A percentile compares a stretch with the other conserved stretches of the same genome.
These are phyloP conservation scores for Andinoacara biseriatus DNA, from an alignment of 2,113 vertebrate genomes.

Conservation along the genomic window DNA sequence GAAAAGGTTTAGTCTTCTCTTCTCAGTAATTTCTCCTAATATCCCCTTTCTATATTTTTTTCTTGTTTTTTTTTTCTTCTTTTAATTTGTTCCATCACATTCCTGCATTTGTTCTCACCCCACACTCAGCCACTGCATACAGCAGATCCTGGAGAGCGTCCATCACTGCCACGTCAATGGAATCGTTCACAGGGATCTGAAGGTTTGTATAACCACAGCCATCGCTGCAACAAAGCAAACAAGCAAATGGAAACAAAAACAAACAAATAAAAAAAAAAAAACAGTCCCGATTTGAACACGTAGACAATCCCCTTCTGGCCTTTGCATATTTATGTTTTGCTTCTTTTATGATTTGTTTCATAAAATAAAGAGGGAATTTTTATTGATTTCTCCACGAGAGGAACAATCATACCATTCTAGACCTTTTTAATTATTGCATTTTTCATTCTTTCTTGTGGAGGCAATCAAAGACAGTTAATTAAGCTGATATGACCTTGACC, in stretches of 20 bases:
- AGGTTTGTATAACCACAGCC: slow-evolving; percentile 76
- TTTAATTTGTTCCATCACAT: slow-evolving; percentile 24
- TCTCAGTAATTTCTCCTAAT: background rate
- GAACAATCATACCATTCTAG: background rate
- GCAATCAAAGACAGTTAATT: background rate
- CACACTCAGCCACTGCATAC: slow-evolving; percentile 82
- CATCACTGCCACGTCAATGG: slow-evolving; percentile 85
- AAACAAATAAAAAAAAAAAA: background rate
- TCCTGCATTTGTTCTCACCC: slow-evolving; percentile 5
- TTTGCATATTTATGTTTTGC: background rate
- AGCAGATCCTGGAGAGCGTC: slow-evolving; percentile 86
- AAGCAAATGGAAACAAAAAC: background rate
- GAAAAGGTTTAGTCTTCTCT: background rate
- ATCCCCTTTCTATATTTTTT: background rate
- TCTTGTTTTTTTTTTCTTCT: background rate
- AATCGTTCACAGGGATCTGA: slow-evolving; percentile 84
- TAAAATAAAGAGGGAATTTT: background rate
- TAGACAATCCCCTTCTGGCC: background rate
- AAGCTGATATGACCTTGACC: slow-evolving; percentile 15
- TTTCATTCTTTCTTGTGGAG: background rate
- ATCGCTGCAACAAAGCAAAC: background rate
- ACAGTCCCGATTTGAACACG: background rate
- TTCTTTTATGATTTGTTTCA: background rate
- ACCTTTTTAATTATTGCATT: background rate
- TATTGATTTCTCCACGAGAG: background rate